A percentile compares a stretch with the other conserved stretches of the same genome.
Conservation (phyloP, 1,140 invertebrate genomes). For the Eriosoma lanigerum region DNA sequence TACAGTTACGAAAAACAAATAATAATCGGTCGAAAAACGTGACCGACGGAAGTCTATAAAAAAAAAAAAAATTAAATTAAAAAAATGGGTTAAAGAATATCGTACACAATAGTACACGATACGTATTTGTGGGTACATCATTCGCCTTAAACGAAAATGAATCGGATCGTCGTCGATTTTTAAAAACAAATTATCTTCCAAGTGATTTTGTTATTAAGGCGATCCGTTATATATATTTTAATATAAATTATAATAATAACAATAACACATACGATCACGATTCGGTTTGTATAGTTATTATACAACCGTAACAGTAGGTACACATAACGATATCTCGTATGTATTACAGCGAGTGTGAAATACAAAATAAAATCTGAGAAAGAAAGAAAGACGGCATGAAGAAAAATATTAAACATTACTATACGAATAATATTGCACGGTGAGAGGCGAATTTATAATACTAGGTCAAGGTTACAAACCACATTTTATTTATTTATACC, state of each 20-base stretch:
- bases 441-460: constrained; percentile 10
- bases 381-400: constrained; percentile 11
- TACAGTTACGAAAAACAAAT: constrained; percentile 8
- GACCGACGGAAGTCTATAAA: neutral
- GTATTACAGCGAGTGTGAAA: neutral
- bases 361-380: neutral
- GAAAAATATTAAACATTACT: neutral
- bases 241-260: no score
- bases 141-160: neutral
- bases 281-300: constrained; percentile 11
- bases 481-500: neutral
- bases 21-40: neutral
- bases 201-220: neutral
- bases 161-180: neutral
- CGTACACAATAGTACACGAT: neutral
- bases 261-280: constrained; percentile 10
- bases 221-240: constrained; percentile 2
- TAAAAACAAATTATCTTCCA: no score
- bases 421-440: neutral
- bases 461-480: constrained; percentile 13
- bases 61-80: neutral
- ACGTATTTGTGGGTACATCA: neutral
- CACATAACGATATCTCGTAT: neutral
- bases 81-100: neutral
- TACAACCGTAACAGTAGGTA: constrained; percentile 14